Evolutionary conservation across 2,888 invertebrate species (phyloP).

Genomic region (Oasisia sp.): DNA sequence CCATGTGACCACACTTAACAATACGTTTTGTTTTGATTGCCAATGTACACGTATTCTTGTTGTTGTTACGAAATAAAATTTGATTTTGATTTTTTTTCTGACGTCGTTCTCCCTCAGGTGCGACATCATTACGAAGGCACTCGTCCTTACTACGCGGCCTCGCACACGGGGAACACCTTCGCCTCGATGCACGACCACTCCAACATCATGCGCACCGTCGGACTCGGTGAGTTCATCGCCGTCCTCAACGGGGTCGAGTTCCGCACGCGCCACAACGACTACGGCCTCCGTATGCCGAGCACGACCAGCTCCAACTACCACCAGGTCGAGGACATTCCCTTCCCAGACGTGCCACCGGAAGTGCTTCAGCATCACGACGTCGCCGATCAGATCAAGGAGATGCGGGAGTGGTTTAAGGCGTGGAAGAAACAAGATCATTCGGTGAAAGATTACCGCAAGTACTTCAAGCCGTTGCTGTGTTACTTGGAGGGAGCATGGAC

Average conservation of each 20-base stretch:
- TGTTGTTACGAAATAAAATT: too few relatives aligned
- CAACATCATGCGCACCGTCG: constrained; percentile 49
- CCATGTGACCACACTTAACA: too few relatives aligned
- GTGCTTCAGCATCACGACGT: constrained; percentile 43
- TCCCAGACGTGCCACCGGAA: constrained; percentile 45
- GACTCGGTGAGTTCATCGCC: constrained; percentile 41
- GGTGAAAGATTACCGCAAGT: constrained; percentile 48
- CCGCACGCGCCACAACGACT: constrained; percentile 43
- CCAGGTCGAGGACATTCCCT: constrained; percentile 21
- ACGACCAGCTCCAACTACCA: constrained; percentile 26
- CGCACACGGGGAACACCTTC: constrained; percentile 38
- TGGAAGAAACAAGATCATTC: constrained; percentile 48
- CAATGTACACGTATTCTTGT: too few relatives aligned
- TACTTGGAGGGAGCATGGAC: constrained; percentile 59
- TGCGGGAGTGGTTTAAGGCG: constrained; percentile 55
- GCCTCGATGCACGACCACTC: constrained; percentile 54
- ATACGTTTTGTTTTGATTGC: too few relatives aligned
- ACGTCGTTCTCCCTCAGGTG: constrained; percentile 8
- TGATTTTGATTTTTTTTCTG: too few relatives aligned
- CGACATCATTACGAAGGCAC: constrained; percentile 37
- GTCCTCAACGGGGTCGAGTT: constrained; percentile 58
- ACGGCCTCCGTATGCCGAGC: constrained; percentile 31
- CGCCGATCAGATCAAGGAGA: constrained; percentile 47
- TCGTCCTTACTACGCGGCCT: constrained; percentile 41
- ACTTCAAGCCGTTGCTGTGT: constrained; percentile 54